phyloP scores from a whole-genome alignment of 2,113 vertebrate species.

The Ictalurus punctatus region DNA sequence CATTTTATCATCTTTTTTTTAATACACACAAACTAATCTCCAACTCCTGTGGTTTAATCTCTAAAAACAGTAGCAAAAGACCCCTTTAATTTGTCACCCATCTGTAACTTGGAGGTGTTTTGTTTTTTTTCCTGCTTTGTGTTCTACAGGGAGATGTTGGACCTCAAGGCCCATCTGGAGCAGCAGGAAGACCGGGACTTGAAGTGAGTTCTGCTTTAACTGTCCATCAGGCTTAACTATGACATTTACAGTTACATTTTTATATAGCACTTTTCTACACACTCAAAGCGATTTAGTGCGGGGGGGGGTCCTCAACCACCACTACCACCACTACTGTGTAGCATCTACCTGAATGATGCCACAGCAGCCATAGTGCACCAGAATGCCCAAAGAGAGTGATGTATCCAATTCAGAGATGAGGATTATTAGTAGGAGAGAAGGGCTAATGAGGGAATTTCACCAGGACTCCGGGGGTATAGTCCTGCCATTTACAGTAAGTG shows the following conservation, averaged over 20 bases:
- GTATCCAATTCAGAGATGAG: no score
- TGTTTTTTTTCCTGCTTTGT: slow-evolving; percentile 13
- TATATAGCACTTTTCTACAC: no score
- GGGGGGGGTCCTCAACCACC: no score
- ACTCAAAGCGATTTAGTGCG: no score
- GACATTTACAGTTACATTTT: background rate
- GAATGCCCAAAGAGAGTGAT: no score
- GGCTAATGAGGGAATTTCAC: no score
- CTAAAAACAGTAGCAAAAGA: background rate
- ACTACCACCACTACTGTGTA: no score
- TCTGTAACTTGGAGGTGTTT: background rate
- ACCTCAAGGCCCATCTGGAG: slow-evolving; percentile 80
- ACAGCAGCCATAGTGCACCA: no score
- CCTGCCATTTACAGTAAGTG: no score
- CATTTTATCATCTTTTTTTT: background rate
- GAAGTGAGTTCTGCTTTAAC: slow-evolving; percentile 74
- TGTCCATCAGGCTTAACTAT: background rate
- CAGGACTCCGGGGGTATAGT: no score
- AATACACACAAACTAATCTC: background rate
- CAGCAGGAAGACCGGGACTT: slow-evolving; percentile 77
- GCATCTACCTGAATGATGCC: no score
- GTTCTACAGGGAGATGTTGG: slow-evolving; percentile 85
- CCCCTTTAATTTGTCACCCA: background rate
- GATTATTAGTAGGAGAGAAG: no score
- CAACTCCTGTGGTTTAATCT: background rate